phyloP scores from a whole-genome alignment of 2,888 invertebrate species.

The Callosobruchus maculatus region DNA sequence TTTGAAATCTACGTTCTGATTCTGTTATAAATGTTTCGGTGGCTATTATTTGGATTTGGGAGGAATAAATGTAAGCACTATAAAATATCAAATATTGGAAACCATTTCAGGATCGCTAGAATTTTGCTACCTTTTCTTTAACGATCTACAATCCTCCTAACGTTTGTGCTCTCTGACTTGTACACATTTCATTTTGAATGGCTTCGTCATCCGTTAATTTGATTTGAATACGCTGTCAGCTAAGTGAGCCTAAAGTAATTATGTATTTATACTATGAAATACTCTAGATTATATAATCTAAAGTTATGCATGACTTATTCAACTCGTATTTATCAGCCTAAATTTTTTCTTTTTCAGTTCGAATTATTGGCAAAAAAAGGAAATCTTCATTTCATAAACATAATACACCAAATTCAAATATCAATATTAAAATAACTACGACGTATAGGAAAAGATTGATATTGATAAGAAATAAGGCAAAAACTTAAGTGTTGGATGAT shows the following conservation, averaged over 20 bases:
- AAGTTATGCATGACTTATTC: background rate
- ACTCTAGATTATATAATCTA: background rate
- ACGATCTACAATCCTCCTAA: no score
- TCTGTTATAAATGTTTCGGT: no score
- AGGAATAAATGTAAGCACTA: no score
- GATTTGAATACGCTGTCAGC: background rate
- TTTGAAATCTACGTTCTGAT: no score
- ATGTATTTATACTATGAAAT: no score
- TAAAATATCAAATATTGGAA: no score
- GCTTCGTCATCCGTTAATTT: background rate
- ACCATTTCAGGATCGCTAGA: no score
- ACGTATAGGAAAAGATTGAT: constrained; percentile 10
- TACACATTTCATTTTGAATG: no score
- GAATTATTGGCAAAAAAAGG: constrained; percentile 29
- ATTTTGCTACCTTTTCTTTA: no score
- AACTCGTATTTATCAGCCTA: background rate
- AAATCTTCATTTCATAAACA: constrained; percentile 28
- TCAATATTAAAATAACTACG: constrained; percentile 16
- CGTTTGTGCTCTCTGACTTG: no score
- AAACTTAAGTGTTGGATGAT: constrained; percentile 17
- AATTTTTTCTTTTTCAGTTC: constrained; percentile 27
- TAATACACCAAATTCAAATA: constrained; percentile 24
- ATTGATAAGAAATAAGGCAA: constrained; percentile 5
- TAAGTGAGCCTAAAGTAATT: background rate
- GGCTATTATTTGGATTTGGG: no score